These are phyloP conservation scores for Lycodopsis pacificus DNA, from an alignment of 2,797 vertebrate species.

Conservation along the genomic window DNA sequence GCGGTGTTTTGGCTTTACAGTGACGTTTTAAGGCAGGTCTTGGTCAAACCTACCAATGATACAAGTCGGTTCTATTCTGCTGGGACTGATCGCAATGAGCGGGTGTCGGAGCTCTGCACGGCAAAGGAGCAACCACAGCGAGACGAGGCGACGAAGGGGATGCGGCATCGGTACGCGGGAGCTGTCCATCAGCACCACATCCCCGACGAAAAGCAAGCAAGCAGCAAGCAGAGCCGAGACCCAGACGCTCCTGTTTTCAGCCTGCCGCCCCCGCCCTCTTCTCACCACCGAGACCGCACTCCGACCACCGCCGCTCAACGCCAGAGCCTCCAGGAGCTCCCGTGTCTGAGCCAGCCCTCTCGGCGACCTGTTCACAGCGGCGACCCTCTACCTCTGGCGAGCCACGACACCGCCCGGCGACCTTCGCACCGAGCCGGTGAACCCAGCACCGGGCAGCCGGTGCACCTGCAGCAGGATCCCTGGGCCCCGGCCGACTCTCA, in stretches of 20 bases:
- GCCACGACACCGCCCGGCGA: constrained; percentile 75
- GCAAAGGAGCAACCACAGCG: constrained; percentile 82
- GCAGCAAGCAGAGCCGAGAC: constrained; percentile 71
- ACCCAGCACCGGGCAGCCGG: constrained; percentile 65
- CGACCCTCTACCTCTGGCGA: constrained; percentile 74
- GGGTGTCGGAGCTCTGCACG: constrained; percentile 83
- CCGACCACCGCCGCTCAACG: constrained; percentile 73
- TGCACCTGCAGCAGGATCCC: constrained; percentile 77
- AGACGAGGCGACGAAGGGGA: constrained; percentile 82
- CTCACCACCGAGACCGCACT: constrained; percentile 80
- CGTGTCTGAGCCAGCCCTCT: constrained; percentile 79
- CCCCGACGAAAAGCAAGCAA: constrained; percentile 69
- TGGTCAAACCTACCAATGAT: constrained; percentile 86
- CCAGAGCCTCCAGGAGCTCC: constrained; percentile 83
- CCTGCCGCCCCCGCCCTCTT: constrained; percentile 85
- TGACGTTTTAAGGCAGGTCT: constrained; percentile 87
- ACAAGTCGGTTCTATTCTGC: constrained; percentile 82
- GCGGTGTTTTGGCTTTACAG: constrained; percentile 81
- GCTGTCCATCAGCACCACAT: constrained; percentile 83
- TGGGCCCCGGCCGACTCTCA: constrained; percentile 79
- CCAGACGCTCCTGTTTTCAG: constrained; percentile 81
- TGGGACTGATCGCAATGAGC: constrained; percentile 85
- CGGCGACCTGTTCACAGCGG: constrained; percentile 75
- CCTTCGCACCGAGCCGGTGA: constrained; percentile 62
- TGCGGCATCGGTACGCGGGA: constrained; percentile 83